These are phyloP conservation scores for Eidolon helvum DNA, from an alignment of 2,113 vertebrate species.

Conservation along the genomic window DNA sequence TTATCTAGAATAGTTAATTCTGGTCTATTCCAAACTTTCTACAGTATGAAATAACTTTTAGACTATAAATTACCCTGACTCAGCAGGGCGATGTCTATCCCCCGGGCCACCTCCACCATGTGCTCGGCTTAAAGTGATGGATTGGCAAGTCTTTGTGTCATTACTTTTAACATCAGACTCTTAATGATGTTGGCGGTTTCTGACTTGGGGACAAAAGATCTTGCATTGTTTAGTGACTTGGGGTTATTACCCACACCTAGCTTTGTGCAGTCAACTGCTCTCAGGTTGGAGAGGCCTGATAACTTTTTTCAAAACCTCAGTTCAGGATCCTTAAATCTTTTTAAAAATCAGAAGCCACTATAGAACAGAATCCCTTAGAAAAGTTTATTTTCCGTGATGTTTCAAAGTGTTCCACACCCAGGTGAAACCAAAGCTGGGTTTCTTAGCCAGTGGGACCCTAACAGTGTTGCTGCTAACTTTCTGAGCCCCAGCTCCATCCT, in stretches of 20 bases:
- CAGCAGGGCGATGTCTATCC: accelerated
- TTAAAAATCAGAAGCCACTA: neutral
- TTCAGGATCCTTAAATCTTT: neutral
- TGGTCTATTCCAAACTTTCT: neutral
- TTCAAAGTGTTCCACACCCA: neutral
- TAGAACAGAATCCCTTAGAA: neutral
- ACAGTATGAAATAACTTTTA: neutral
- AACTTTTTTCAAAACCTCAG: neutral
- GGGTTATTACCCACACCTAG: neutral
- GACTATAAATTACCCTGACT: neutral
- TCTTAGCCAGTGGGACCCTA: neutral
- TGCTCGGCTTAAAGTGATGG: neutral
- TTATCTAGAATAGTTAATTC: neutral
- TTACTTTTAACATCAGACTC: neutral
- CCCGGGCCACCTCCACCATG: accelerated
- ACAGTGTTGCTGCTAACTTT: neutral
- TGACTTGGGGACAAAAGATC: neutral
- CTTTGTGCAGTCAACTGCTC: neutral
- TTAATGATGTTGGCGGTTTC: neutral
- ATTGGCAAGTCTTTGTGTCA: accelerated
- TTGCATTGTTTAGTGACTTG: neutral
- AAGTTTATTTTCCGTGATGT: neutral
- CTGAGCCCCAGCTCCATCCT: neutral
- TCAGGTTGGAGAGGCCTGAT: accelerated
- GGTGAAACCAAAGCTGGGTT: neutral